phyloP scores from a whole-genome alignment of 2,888 invertebrate genomes.

The Erebia ligea region DNA sequence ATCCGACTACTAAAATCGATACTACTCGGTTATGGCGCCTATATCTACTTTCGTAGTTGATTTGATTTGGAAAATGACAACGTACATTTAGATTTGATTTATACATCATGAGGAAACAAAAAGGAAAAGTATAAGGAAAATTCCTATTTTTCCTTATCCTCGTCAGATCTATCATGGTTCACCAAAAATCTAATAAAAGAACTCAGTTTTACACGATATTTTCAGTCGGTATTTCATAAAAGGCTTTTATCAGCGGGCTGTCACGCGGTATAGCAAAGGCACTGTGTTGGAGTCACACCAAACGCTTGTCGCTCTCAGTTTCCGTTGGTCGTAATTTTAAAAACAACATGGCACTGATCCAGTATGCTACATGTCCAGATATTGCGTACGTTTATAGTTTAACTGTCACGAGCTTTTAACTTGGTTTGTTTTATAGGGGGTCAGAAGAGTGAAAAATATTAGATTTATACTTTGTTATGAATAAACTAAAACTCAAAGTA shows the following conservation, averaged over 20 bases:
- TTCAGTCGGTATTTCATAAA: conserved; percentile 1
- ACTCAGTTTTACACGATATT: neutral
- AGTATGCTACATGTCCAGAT: neutral
- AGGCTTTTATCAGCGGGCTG: conserved; percentile 17
- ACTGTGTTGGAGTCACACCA: conserved; percentile 14
- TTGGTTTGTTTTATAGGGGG: neutral
- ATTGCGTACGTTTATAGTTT: conserved; percentile 13
- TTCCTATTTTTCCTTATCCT: neutral
- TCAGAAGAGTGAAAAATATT: neutral
- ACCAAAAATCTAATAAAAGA: conserved; percentile 7
- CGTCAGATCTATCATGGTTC: neutral
- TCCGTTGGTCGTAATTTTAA: conserved; percentile 14
- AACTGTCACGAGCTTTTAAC: neutral
- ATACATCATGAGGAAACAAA: neutral
- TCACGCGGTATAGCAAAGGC: neutral
- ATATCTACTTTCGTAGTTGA: too few relatives aligned
- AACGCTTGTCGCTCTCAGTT: conserved; percentile 13
- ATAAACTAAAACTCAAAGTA: too few relatives aligned
- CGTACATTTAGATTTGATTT: conserved; percentile 2
- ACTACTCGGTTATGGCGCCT: too few relatives aligned
- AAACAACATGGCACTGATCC: conserved; percentile 16
- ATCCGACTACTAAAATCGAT: too few relatives aligned
- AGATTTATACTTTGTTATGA: neutral
- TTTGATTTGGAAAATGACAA: neutral
- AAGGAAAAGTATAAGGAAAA: neutral